phyloP scores from a whole-genome alignment of 2,888 invertebrate genomes.

The Drosophila robusta region DNA sequence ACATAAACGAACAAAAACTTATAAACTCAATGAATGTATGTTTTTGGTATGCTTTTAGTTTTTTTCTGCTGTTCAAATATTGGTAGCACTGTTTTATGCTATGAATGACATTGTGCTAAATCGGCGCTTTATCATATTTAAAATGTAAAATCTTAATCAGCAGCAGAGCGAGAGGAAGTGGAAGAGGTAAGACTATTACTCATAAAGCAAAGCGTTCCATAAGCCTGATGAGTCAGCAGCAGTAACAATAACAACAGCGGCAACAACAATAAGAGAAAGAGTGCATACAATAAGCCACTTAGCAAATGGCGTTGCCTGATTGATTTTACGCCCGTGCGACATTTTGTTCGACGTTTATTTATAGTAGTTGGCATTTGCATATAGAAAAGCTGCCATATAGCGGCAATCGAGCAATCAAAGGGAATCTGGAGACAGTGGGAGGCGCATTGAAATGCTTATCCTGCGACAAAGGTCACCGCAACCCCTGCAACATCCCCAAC shows the following conservation, averaged over 20 bases:
- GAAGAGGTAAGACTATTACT: slow-evolving; percentile 29
- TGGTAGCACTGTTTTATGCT: neutral
- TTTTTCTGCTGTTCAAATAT: neutral
- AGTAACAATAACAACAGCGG: slow-evolving; percentile 6
- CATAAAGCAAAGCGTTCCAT: slow-evolving; percentile 17
- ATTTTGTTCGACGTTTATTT: slow-evolving; percentile 13
- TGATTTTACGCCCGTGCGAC: slow-evolving; percentile 31
- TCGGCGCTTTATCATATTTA: neutral
- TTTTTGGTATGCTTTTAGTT: too few relatives aligned
- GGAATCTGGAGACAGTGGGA: slow-evolving; percentile 11
- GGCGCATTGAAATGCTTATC: slow-evolving; percentile 32
- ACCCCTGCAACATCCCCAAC: neutral
- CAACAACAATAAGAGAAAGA: neutral
- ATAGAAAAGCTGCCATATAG: slow-evolving; percentile 17
- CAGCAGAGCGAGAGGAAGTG: neutral
- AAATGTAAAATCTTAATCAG: neutral
- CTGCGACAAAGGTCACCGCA: slow-evolving; percentile 55
- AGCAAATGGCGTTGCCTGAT: slow-evolving; percentile 42
- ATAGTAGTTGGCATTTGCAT: slow-evolving; percentile 15
- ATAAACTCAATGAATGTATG: too few relatives aligned
- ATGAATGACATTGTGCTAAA: slow-evolving; percentile 6
- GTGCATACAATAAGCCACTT: slow-evolving; percentile 55
- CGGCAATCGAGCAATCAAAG: slow-evolving; percentile 6
- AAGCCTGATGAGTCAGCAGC: slow-evolving; percentile 33
- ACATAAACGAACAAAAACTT: too few relatives aligned